Evolutionary conservation across 2,113 vertebrate species (phyloP).

Genomic region (Thinocorus orbignyianus): DNA sequence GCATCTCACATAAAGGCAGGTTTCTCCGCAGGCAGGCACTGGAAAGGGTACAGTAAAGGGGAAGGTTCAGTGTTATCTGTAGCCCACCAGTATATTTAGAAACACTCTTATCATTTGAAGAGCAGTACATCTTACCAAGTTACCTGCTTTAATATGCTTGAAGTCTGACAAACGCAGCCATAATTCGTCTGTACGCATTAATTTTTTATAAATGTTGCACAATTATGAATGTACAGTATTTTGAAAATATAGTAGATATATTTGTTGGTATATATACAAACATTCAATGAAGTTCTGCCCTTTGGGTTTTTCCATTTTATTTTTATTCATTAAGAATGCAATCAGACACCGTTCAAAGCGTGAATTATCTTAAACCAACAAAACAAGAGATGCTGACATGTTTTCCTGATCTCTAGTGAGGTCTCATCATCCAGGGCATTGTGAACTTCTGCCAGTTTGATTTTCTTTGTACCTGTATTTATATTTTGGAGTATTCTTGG

Average conservation of each 20-base stretch:
- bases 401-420: neutral
- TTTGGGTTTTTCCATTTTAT: neutral
- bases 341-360: neutral
- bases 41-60: constrained; percentile 16
- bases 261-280: neutral
- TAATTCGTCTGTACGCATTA: neutral
- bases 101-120: neutral
- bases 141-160: neutral
- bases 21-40: neutral
- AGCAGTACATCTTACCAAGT: neutral
- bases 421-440: neutral
- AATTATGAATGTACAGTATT: neutral
- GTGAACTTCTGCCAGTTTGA: neutral
- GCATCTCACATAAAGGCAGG: constrained; percentile 63
- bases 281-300: neutral
- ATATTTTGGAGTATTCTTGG: neutral
- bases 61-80: neutral
- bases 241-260: neutral
- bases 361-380: neutral
- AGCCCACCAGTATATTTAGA: neutral
- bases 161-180: neutral
- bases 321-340: neutral
- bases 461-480: neutral
- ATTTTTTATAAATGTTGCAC: neutral
- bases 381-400: neutral